These are phyloP conservation scores for Pangasius mekongensis DNA, from an alignment of 2,797 vertebrate species.

Conservation along the genomic window DNA sequence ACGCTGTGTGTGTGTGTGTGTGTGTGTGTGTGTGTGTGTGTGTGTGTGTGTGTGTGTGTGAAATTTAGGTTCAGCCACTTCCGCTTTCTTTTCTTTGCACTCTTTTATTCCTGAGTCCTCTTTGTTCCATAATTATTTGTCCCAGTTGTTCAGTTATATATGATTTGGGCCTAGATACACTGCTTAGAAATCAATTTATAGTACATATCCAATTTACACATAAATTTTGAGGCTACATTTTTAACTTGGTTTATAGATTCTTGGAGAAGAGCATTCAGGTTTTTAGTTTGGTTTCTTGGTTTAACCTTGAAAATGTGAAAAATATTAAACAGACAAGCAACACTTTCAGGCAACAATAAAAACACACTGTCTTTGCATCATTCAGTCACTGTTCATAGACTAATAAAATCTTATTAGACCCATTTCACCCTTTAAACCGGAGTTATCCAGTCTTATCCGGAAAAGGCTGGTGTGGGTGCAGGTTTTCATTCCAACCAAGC, in stretches of 20 bases:
- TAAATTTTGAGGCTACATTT: not conserved
- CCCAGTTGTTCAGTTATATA: not conserved
- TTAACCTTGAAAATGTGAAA: not conserved
- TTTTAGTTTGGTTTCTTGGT: not conserved
- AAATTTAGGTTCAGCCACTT: not conserved
- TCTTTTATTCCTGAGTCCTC: not conserved
- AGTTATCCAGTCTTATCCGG: too few species aligned
- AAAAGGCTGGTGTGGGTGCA: too few species aligned
- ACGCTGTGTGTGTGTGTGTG: not conserved
- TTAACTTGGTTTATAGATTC: not conserved
- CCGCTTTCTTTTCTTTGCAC: not conserved
- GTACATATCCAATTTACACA: not conserved
- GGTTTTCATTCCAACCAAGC: too few species aligned
- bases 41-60: too few species aligned
- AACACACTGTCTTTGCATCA: not conserved
- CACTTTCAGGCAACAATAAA: not conserved
- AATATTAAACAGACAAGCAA: not conserved
- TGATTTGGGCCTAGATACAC: not conserved
- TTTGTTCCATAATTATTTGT: not conserved
- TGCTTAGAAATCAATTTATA: not conserved
- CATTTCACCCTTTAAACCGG: not conserved
- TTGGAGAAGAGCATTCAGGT: not conserved
- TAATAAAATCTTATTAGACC: not conserved
- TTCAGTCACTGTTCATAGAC: not conserved
- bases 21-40: too few species aligned